Conservation (phyloP, 2,888 invertebrate species). For the Ephialtes manifestator region DNA sequence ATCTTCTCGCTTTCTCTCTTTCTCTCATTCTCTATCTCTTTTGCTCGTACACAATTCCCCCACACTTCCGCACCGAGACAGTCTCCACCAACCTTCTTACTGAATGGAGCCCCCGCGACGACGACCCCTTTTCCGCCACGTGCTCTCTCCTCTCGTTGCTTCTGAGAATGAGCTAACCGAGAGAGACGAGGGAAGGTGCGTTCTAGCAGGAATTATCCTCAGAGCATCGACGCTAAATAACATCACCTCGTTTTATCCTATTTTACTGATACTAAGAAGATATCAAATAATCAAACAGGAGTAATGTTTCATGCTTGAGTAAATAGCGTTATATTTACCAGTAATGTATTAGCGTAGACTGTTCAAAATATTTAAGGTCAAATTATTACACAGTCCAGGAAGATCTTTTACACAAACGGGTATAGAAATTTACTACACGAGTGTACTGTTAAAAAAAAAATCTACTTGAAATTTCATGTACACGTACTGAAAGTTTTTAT, state of each 20-base stretch:
- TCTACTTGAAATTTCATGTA: no score
- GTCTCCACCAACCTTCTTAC: conserved; percentile 81
- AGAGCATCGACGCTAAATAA: neutral
- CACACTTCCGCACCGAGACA: conserved; percentile 58
- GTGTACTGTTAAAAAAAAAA: no score
- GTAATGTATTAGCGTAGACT: no score
- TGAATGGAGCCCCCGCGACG: conserved; percentile 80
- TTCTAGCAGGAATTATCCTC: neutral
- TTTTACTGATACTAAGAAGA: neutral
- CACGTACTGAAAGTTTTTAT: no score
- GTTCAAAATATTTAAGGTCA: no score
- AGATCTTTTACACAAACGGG: no score
- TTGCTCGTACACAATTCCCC: conserved; percentile 66
- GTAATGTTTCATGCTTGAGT: no score
- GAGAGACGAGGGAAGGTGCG: conserved; percentile 22
- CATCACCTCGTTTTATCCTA: neutral
- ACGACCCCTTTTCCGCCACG: conserved; percentile 70
- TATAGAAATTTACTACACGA: no score
- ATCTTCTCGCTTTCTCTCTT: conserved; percentile 72
- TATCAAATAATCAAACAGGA: neutral
- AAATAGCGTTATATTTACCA: no score
- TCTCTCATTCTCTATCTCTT: conserved; percentile 48
- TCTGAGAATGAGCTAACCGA: conserved; percentile 17
- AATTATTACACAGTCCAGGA: no score
- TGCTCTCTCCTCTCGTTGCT: conserved; percentile 59